A percentile compares a stretch with the other conserved stretches of the same genome.
These are phyloP conservation scores for Acrobasis consociella DNA, from an alignment of 2,888 invertebrate species.

Conservation along the genomic window DNA sequence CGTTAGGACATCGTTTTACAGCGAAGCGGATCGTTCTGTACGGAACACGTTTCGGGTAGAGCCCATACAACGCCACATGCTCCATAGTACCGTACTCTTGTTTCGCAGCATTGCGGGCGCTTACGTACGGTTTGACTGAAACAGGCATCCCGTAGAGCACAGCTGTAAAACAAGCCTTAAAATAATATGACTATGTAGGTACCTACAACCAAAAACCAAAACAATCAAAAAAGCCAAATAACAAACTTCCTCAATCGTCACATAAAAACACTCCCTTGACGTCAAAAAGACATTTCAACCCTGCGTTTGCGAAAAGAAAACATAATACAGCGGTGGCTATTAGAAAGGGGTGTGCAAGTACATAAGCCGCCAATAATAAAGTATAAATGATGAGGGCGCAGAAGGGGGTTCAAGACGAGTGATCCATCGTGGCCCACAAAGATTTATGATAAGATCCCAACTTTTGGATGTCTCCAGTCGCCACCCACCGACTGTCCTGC, in stretches of 20 bases:
- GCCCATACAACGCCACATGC: too few relatives aligned
- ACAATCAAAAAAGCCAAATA: too few relatives aligned
- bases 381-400: conserved; percentile 56
- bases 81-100: too few relatives aligned
- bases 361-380: conserved; percentile 62
- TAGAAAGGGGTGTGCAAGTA: conserved; percentile 46
- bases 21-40: too few relatives aligned
- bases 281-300: conserved; percentile 12
- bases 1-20: too few relatives aligned
- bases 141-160: too few relatives aligned
- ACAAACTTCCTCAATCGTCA: conserved; percentile 4
- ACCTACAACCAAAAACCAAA: too few relatives aligned
- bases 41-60: too few relatives aligned
- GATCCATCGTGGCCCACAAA: conserved; percentile 56
- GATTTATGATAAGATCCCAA: conserved; percentile 68
- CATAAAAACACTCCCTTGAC: conserved; percentile 6
- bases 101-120: too few relatives aligned
- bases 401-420: conserved; percentile 44
- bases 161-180: too few relatives aligned
- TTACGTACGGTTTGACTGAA: too few relatives aligned
- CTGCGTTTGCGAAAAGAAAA: conserved; percentile 24
- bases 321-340: conserved; percentile 24
- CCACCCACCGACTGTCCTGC: conserved; percentile 51
- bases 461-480: conserved; percentile 62
- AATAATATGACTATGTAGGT: too few relatives aligned